These are phyloP conservation scores for Lucifuga dentata DNA, from an alignment of 2,113 vertebrate genomes.

Conservation along the genomic window DNA sequence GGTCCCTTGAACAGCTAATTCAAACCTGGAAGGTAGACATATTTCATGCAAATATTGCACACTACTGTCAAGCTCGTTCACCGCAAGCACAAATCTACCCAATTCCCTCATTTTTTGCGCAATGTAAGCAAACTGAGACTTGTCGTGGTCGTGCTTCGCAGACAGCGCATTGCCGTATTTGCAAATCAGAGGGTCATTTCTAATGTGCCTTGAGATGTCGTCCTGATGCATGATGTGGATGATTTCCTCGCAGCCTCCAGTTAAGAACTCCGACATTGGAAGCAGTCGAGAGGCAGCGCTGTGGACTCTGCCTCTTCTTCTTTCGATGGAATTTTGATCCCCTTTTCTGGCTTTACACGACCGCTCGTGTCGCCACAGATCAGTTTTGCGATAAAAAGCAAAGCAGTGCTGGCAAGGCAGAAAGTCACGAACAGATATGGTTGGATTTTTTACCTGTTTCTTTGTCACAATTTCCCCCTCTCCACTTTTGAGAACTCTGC, in stretches of 20 bases:
- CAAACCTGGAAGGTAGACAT: constrained; percentile 71
- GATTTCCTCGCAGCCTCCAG: constrained; percentile 73
- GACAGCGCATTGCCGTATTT: constrained; percentile 76
- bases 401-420: constrained; percentile 76
- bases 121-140: constrained; percentile 78
- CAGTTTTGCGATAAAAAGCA: constrained; percentile 74
- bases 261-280: constrained; percentile 68
- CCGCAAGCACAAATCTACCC: constrained; percentile 73
- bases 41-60: constrained; percentile 77
- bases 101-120: constrained; percentile 79
- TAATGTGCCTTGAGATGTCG: constrained; percentile 69
- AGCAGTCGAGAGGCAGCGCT: constrained; percentile 44
- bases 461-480: constrained; percentile 63
- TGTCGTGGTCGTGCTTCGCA: constrained; percentile 70
- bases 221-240: constrained; percentile 80
- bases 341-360: constrained; percentile 69
- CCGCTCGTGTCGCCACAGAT: constrained; percentile 75
- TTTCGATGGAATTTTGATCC: constrained; percentile 48
- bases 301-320: constrained; percentile 16
- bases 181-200: constrained; percentile 77
- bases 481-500: constrained; percentile 61
- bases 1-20: constrained; percentile 75
- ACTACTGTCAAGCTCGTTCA: constrained; percentile 69
- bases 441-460: constrained; percentile 50
- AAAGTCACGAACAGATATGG: constrained; percentile 67